These are phyloP conservation scores for Nomada ruficornis DNA, from an alignment of 2,888 invertebrate species.

Conservation along the genomic window DNA sequence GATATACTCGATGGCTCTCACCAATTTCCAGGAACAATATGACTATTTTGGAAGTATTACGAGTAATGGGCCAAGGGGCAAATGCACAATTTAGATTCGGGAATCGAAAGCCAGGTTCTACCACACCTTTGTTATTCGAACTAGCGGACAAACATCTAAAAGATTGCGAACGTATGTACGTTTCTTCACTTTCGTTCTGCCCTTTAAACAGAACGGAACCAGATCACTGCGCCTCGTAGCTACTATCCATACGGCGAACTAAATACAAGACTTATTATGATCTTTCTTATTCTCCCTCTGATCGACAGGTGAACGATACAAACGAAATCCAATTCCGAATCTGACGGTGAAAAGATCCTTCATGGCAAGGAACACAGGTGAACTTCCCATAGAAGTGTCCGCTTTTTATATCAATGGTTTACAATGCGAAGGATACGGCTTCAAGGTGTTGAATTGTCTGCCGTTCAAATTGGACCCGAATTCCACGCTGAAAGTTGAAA, in stretches of 20 bases:
- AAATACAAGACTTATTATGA: too few species aligned
- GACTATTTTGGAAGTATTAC: slow-evolving; percentile 94
- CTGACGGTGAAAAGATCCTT: slow-evolving; percentile 93
- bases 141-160: slow-evolving; percentile 88
- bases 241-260: background rate
- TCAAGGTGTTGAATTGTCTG: slow-evolving; percentile 90
- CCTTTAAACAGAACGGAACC: background rate
- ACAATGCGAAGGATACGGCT: slow-evolving; percentile 92
- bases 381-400: slow-evolving; percentile 91
- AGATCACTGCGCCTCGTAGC: background rate
- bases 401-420: slow-evolving; percentile 88
- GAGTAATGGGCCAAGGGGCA: slow-evolving; percentile 93
- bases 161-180: slow-evolving; percentile 86
- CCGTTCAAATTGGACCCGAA: slow-evolving; percentile 90
- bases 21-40: slow-evolving; percentile 91
- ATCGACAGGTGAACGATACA: slow-evolving; percentile 68
- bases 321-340: slow-evolving; percentile 85
- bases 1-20: background rate
- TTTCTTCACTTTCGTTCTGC: slow-evolving; percentile 41
- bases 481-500: slow-evolving; percentile 91
- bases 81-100: slow-evolving; percentile 94
- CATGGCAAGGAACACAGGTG: slow-evolving; percentile 95
- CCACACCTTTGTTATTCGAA: slow-evolving; percentile 92
- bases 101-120: slow-evolving; percentile 92
- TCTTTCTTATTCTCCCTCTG: slow-evolving; percentile 12